Percentiles rank a stretch among this genome's conserved stretches.
Conservation (phyloP, 2,113 vertebrate species). For the Istiophorus platypterus region DNA sequence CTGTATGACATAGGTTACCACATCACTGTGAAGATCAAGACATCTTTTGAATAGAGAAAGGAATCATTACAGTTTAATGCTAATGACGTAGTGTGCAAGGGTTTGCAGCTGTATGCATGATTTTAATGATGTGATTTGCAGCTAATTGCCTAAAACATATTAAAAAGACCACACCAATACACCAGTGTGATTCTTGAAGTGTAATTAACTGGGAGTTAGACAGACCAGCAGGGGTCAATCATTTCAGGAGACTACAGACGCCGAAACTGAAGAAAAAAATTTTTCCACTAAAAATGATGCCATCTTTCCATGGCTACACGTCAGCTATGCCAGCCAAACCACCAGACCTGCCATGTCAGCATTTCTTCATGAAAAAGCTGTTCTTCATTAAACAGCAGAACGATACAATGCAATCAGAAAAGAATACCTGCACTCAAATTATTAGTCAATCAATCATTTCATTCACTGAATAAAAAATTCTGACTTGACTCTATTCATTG, state of each 20-base stretch:
- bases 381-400: not conserved
- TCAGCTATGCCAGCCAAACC: slow-evolving; percentile 43
- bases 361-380: not conserved
- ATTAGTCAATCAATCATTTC: not conserved
- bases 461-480: not conserved
- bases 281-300: slow-evolving; percentile 25
- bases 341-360: slow-evolving; percentile 48
- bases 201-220: slow-evolving; percentile 11
- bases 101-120: not conserved
- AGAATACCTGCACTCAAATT: not conserved
- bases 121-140: not conserved
- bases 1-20: not conserved
- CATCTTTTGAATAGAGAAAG: not conserved
- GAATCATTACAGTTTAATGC: not conserved
- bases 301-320: slow-evolving; percentile 61
- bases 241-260: slow-evolving; percentile 35
- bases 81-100: not conserved
- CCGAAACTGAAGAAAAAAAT: slow-evolving; percentile 24
- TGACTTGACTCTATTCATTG: not conserved
- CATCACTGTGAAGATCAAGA: not conserved
- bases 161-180: not conserved
- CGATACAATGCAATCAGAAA: not conserved
- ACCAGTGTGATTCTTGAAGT: slow-evolving; percentile 2
- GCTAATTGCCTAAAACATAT: slow-evolving; percentile 7
- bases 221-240: slow-evolving; percentile 25